These are phyloP conservation scores for Lampropteryx suffumata DNA, from an alignment of 2,888 invertebrate species.

Conservation along the genomic window DNA sequence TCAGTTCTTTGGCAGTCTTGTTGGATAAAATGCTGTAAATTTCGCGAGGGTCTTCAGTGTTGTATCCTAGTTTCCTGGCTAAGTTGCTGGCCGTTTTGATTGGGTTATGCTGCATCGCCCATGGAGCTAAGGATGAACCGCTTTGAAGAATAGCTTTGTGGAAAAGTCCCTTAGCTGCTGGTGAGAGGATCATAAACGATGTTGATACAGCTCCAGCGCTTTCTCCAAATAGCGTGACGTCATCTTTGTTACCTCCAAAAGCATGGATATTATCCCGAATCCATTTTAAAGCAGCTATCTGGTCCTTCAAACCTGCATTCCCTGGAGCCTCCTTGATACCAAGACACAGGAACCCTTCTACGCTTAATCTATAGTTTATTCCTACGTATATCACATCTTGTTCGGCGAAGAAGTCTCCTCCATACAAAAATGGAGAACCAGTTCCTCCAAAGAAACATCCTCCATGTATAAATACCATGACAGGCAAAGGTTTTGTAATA, in stretches of 20 bases:
- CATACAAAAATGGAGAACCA: conserved; percentile 82
- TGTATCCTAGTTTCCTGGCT: conserved; percentile 63
- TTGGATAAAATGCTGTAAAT: conserved; percentile 61
- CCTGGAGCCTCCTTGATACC: conserved; percentile 85
- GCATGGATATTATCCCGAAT: conserved; percentile 63
- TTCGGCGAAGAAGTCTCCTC: conserved; percentile 83
- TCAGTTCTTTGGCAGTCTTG: conserved; percentile 55
- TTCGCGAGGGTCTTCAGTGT: conserved; percentile 61
- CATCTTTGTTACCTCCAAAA: conserved; percentile 70
- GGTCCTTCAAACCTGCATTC: conserved; percentile 84
- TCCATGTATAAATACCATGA: conserved; percentile 86
- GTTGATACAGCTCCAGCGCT: conserved; percentile 74
- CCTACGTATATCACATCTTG: conserved; percentile 83
- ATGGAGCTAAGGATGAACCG: conserved; percentile 66
- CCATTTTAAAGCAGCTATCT: conserved; percentile 71
- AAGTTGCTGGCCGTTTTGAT: conserved; percentile 58
- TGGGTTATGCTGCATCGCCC: conserved; percentile 68
- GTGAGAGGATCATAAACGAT: conserved; percentile 62
- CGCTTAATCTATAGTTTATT: conserved; percentile 82
- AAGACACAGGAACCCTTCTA: conserved; percentile 85
- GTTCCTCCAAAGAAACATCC: conserved; percentile 84
- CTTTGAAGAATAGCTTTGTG: conserved; percentile 72
- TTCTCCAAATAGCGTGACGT: conserved; percentile 72
- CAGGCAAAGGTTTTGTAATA: conserved; percentile 61
- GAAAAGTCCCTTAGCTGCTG: conserved; percentile 64